Base-by-base conservation (phyloP, 1,140 invertebrate genomes). In the Cotesia vestalis region DNA sequence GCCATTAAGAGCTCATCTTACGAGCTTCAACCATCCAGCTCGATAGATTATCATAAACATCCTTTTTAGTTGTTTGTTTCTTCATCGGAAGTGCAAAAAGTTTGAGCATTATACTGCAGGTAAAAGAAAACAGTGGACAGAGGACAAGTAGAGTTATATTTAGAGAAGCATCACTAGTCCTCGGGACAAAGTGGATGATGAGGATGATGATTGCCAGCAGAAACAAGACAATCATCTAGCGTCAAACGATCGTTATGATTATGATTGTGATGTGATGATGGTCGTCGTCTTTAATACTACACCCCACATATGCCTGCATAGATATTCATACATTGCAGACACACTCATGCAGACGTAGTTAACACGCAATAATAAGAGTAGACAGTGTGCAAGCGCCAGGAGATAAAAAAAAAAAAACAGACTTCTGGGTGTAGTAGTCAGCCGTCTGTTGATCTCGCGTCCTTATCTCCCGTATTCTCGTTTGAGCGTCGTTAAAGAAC, bases 401-500 rank as follows among this genome's bases (percentile, higher is more conserved):
- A 59, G 12, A 55, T 55, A 9, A 14, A 55, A 14, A 55, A 14
- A 17, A 14, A 55, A 14, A 17, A 55, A n/a, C 6, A n/a, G 6
- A 34, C n/a, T 55, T n/a, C n/a, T 55, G 17, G 53, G 12, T 14
- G 12, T 55, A 20, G 53, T 55, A 55, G 57, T 59, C 57, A 59
- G 57, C 57, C n/a, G 57, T 59, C 57, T 59, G 57, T 59, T 59
- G 20, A 17, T 34, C 66, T 34, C 5, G 20, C 5, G 9, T 38
- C 51, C 51, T 46, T 46, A 14, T 64, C 35, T 12, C 11, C 40
- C 64, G 20, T 66, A 57, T 69, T 34, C 55, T 69, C 35, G n/a
- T 60, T 69, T 20, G 53, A 69, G 12, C 53, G 27, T 72, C 55
- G 70, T 72, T 72, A 66, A 72, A 66, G 53, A 53, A 72, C 70